Evolutionary conservation across 1,140 invertebrate species (phyloP), one percentile per base, ranked within the genome.

Genomic region (Nylanderia fulva): DNA sequence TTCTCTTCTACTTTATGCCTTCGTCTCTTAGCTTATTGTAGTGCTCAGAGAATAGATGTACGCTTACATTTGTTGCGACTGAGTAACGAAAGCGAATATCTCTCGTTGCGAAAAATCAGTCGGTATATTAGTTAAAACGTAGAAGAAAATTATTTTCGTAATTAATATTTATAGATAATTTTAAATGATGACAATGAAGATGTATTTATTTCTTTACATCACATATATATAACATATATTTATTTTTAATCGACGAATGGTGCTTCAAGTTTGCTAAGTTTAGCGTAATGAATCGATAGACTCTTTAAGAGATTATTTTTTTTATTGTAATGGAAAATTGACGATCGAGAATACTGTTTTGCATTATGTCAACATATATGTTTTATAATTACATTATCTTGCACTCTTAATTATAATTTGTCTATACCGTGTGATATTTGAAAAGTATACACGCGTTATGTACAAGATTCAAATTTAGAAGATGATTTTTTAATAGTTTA

Each of bases 201-300:
- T 63, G 11, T 88, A 88, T 88, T 88, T 88, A 87, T 85, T 88
- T 85, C 54, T 85, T 63, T 75, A 74, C 45, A 66, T 74, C 79
- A 74, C n/a, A n/a, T n/a, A n/a, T n/a, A n/a, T n/a, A n/a, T 60
- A 8, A 58, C 18, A 54, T 88, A 45, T 42, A 88, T 88, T 88
- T 88, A 88, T 88, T 85, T 88, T 66, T 54, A 69, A 36, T 54
- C 18, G 33, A 27, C 39, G 18, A 18, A 60, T 75, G 68, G 7
- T 58, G 24, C 48, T 15, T 36, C n/a, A 36, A 33, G 1, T 63
- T 5, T 42, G 45, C 45, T 69, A 45, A 15, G 36, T 24, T 80
- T 69, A 72, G 18, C 8, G 1, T 83, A 42, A 82, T 60, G 18
- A 18, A 72, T 1, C 36, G 7, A 60, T 83, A 8, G 7, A 21